These are phyloP conservation scores for Sebastes oblongus DNA, from an alignment of 2,797 vertebrate species.

Conservation along the genomic window DNA sequence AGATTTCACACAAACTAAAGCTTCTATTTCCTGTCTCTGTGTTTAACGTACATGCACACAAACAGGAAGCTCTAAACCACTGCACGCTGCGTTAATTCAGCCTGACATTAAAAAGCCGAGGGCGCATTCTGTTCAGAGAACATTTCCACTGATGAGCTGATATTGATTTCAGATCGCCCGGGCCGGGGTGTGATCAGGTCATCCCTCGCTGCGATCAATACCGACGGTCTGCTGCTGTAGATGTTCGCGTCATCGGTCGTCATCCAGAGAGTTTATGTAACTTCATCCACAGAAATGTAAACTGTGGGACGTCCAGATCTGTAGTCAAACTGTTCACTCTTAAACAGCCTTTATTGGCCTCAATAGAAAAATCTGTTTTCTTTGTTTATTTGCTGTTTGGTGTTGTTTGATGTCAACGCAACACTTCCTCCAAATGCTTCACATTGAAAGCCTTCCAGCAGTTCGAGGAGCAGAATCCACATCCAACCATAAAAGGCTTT, in stretches of 20 bases:
- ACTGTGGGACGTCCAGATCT: neutral
- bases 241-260: conserved; percentile 23
- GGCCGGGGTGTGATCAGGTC: conserved; percentile 17
- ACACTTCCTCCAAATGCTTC: neutral
- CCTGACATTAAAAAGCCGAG: conserved; percentile 1
- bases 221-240: conserved; percentile 24
- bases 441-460: neutral
- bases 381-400: no score
- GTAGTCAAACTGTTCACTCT: neutral
- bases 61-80: neutral
- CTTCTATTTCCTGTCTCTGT: neutral
- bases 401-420: no score
- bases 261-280: conserved; percentile 28
- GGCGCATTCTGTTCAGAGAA: conserved; percentile 6
- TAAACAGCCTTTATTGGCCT: neutral
- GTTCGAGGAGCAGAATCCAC: no score
- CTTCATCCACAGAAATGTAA: neutral
- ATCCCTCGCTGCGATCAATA: conserved; percentile 26
- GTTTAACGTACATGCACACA: neutral
- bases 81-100: neutral
- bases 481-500: neutral
- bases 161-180: conserved; percentile 50
- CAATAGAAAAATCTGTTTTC: neutral
- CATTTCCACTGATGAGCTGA: conserved; percentile 39
- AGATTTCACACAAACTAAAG: conserved; percentile 12